Evolutionary conservation across 64 coral and sea anemone genomes (phyloP).

Genomic region (Hydrozoanthus tunicans): DNA sequence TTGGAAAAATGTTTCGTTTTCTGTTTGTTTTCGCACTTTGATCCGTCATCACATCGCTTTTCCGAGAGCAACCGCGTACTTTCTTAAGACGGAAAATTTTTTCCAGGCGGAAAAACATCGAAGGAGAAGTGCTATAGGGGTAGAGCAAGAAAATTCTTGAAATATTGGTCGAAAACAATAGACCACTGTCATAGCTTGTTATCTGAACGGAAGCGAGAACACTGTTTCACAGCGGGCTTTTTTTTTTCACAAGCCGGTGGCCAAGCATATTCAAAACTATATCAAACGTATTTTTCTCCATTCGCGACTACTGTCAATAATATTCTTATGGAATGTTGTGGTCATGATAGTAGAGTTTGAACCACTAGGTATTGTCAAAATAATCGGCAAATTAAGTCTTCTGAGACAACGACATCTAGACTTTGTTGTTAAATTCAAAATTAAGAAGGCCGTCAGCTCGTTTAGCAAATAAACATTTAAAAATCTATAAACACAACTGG

Average conservation of each 20-base stretch:
- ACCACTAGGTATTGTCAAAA: not conserved
- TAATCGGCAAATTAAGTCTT: not conserved
- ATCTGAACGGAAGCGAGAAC: not conserved
- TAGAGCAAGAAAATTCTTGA: not conserved
- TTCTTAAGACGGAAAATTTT: not conserved
- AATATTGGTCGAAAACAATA: no score
- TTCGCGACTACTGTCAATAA: no score
- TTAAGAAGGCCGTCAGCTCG: not conserved
- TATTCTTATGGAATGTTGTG: no score
- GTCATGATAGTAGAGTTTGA: no score
- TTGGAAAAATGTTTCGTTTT: no score
- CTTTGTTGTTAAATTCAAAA: constrained; percentile 24
- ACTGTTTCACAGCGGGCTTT: not conserved
- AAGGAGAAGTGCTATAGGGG: not conserved
- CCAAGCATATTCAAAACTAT: not conserved
- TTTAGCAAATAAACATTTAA: constrained; percentile 15
- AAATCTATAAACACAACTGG: not conserved
- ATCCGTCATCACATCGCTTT: no score
- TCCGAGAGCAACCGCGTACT: not conserved
- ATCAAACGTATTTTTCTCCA: no score
- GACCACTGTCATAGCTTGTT: not conserved
- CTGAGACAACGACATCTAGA: constrained; percentile 3
- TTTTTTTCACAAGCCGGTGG: not conserved
- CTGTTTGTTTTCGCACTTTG: no score
- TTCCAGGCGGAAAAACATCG: not conserved